Evolutionary conservation across 1,140 invertebrate species (phyloP), one percentile per base, ranked within the genome.

Genomic region (Musca vetustissima): DNA sequence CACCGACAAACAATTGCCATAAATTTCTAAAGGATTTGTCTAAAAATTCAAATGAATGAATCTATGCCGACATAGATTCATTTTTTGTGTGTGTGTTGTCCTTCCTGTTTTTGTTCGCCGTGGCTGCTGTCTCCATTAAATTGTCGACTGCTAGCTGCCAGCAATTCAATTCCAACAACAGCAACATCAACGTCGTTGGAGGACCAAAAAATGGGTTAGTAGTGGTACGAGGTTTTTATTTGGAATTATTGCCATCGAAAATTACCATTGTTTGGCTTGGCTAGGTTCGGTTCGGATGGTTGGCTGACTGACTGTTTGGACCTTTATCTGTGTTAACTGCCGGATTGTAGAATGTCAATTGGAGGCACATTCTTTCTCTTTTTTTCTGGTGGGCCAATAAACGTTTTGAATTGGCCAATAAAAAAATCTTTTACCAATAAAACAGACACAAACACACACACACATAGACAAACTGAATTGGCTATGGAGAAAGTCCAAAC

Each of bases 341-440:
- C 32, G 28, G 36, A 36, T 36, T 43, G 57, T 61, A 61, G 57
- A 61, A 43, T 61, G 57, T 61, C 57, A 61, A 61, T 61, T 61
- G 57, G 28, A 61, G 57, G 57, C 50, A 53, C 50, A 50, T 19
- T 19, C 36, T 49, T 61, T 24, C 36, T 65, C 19, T 61, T 61
- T 61, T n/a, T n/a, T n/a, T n/a, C n/a, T n/a, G n/a, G 57, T 61
- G 36, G 57, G 57, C 57, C 57, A 61, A 61, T 61, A 61, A 61
- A 61, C 43, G 48, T 65, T 48, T 50, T 48, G 48, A 65, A 50
- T 65, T 65, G 64, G 43, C 24, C 64, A 50, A 65, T 65, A 61
- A 61, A 61, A n/a, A 61, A 65, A 65, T 65, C 36, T 24, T 19
- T 15, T 15, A 49, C 43, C 32, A 48, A 65, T 13, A 65, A 22